Evolutionary conservation across 2,113 vertebrate genomes (phyloP).

Genomic region (Chionodraco myersi): DNA sequence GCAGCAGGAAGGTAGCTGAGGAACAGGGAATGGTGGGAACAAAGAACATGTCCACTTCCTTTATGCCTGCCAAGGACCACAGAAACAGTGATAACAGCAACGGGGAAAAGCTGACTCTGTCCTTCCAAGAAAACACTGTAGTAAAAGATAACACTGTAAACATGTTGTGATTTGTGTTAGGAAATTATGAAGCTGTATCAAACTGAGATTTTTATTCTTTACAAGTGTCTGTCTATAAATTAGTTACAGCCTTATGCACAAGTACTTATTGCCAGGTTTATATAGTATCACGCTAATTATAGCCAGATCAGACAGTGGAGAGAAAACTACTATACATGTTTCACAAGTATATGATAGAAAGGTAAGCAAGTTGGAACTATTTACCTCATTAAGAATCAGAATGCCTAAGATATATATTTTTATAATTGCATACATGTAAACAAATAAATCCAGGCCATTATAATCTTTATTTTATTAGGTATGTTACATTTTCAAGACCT

Average conservation of each 20-base stretch:
- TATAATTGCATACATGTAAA: too few species aligned
- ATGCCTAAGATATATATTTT: neutral
- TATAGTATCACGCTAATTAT: neutral
- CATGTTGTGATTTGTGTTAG: constrained; percentile 10
- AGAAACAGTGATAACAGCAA: constrained; percentile 61
- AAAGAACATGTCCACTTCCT: constrained; percentile 65
- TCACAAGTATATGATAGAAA: neutral
- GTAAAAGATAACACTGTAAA: constrained; percentile 13
- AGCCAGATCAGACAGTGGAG: too few species aligned
- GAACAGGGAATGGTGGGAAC: constrained; percentile 66
- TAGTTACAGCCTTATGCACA: neutral
- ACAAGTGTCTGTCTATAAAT: neutral
- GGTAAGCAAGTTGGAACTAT: neutral
- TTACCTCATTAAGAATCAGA: neutral
- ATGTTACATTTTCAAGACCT: neutral
- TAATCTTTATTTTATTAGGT: neutral
- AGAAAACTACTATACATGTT: too few species aligned
- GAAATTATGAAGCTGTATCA: neutral
- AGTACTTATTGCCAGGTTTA: neutral
- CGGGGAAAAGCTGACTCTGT: constrained; percentile 36
- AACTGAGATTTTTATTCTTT: neutral
- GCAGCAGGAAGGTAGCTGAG: constrained; percentile 67
- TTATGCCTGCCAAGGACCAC: constrained; percentile 52
- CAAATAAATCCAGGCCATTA: neutral
- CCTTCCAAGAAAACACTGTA: constrained; percentile 17